These are phyloP conservation scores for Selene dorsalis DNA, from an alignment of 2,797 vertebrate genomes.

Conservation along the genomic window DNA sequence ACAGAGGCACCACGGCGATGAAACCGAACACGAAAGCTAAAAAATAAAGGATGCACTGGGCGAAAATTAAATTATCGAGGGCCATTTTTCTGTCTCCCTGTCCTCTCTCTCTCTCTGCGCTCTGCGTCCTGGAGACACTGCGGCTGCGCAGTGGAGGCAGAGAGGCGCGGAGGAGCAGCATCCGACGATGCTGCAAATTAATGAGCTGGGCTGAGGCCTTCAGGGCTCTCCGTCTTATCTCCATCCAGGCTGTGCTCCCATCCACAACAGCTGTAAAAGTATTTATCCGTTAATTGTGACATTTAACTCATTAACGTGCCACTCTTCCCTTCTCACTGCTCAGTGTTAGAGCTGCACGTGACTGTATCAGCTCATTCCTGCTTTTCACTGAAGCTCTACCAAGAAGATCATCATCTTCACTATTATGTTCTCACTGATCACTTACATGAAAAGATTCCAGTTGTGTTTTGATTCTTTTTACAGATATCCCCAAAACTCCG, in stretches of 20 bases:
- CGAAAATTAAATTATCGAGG: conserved; percentile 91
- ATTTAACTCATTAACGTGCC: background rate
- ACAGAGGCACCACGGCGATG: conserved; percentile 93
- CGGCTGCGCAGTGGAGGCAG: conserved; percentile 81
- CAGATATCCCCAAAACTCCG: background rate
- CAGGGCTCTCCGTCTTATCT: conserved; percentile 51
- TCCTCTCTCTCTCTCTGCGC: conserved; percentile 34
- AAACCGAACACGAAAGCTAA: conserved; percentile 94
- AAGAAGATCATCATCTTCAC: background rate
- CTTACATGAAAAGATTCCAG: background rate
- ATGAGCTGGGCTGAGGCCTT: conserved; percentile 60
- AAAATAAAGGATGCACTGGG: conserved; percentile 92
- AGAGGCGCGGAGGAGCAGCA: conserved; percentile 72
- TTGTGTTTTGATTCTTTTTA: background rate
- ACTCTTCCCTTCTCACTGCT: too few relatives aligned
- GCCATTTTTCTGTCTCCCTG: conserved; percentile 85
- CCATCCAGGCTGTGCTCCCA: conserved; percentile 9
- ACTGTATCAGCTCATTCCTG: background rate
- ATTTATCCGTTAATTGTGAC: conserved; percentile 4
- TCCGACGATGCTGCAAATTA: conserved; percentile 58
- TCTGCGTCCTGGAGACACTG: conserved; percentile 68
- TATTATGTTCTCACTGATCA: background rate
- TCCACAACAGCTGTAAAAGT: conserved; percentile 3
- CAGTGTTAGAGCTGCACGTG: too few relatives aligned
- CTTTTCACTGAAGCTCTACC: background rate